These are phyloP conservation scores for Discoglossus pictus DNA, from an alignment of 2,797 vertebrate species.

Conservation along the genomic window DNA sequence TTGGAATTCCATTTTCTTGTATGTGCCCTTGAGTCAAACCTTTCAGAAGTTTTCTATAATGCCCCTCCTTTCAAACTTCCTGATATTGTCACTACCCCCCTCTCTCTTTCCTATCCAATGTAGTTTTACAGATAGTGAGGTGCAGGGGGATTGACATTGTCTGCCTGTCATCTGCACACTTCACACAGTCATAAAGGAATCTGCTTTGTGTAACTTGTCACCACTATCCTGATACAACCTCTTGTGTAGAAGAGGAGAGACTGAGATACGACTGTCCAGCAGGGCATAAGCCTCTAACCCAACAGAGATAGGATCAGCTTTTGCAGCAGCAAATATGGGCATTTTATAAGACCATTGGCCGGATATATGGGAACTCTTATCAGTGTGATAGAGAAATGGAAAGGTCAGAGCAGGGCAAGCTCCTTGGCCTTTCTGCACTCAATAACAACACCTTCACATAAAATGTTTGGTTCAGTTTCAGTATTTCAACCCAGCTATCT, in stretches of 20 bases:
- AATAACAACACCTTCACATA: too few relatives aligned
- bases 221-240: conserved; percentile 60
- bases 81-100: conserved; percentile 42
- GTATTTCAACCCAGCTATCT: too few relatives aligned
- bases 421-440: neutral
- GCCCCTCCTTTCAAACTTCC: conserved; percentile 43
- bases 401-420: neutral
- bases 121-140: conserved; percentile 65
- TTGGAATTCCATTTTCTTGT: too few relatives aligned
- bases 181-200: conserved; percentile 58
- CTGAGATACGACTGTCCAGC: conserved; percentile 57
- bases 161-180: conserved; percentile 72
- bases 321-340: conserved; percentile 5
- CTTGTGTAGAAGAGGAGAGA: conserved; percentile 56
- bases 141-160: conserved; percentile 65
- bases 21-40: too few relatives aligned
- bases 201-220: conserved; percentile 71
- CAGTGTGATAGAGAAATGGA: neutral
- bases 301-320: conserved; percentile 38
- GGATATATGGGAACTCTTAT: neutral
- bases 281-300: conserved; percentile 55
- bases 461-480: too few relatives aligned
- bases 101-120: conserved; percentile 38
- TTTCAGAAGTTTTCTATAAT: too few relatives aligned
- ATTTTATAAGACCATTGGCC: neutral